Percentiles rank a stretch among this genome's conserved stretches.
These are phyloP conservation scores for Heliconius hewitsoni DNA, from an alignment of 1,140 invertebrate species.

Conservation along the genomic window DNA sequence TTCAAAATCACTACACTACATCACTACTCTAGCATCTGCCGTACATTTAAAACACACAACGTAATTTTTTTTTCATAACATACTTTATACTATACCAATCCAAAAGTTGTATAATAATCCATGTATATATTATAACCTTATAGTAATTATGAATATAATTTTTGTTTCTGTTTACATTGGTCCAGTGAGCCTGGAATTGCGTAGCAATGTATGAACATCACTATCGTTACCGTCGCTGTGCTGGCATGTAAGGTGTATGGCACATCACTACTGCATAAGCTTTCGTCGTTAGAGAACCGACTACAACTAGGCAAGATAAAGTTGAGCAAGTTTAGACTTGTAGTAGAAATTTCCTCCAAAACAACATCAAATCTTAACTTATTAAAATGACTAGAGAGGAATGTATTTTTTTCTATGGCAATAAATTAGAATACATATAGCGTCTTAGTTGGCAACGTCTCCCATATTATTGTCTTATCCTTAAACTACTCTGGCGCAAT, in stretches of 20 bases:
- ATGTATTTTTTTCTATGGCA: slow-evolving; percentile 68
- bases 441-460: slow-evolving; percentile 67
- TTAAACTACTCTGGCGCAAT: slow-evolving; percentile 62
- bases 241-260: slow-evolving; percentile 63
- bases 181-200: slow-evolving; percentile 73
- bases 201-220: slow-evolving; percentile 50
- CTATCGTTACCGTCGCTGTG: slow-evolving; percentile 49
- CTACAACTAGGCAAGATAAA: slow-evolving; percentile 68
- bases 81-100: slow-evolving; percentile 75
- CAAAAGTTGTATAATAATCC: slow-evolving; percentile 78
- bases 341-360: slow-evolving; percentile 52
- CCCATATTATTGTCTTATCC: slow-evolving; percentile 74
- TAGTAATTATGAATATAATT: slow-evolving; percentile 59
- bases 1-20: slow-evolving; percentile 79
- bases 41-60: slow-evolving; percentile 76
- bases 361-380: slow-evolving; percentile 45
- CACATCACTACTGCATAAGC: slow-evolving; percentile 68
- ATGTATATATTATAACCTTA: slow-evolving; percentile 75
- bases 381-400: slow-evolving; percentile 77
- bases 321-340: slow-evolving; percentile 72
- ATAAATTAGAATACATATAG: slow-evolving; percentile 51
- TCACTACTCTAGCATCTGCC: slow-evolving; percentile 75
- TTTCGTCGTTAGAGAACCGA: slow-evolving; percentile 51
- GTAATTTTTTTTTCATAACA: slow-evolving; percentile 66
- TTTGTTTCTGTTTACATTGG: slow-evolving; percentile 65